These are phyloP conservation scores for Thereva unica DNA, from an alignment of 2,888 invertebrate genomes.

Conservation along the genomic window DNA sequence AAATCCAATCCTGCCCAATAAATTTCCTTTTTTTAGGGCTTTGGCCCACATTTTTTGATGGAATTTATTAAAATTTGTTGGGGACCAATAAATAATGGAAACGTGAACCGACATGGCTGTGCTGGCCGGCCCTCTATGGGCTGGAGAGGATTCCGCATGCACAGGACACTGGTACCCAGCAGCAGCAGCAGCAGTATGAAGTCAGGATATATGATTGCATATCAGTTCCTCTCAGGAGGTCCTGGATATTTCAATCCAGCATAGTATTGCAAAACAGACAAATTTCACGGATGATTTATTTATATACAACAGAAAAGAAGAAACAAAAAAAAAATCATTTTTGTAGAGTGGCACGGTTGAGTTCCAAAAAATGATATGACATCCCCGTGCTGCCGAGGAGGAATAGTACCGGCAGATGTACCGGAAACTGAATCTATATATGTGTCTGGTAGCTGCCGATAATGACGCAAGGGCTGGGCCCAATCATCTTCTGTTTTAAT, in stretches of 20 bases:
- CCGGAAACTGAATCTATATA: too few species aligned
- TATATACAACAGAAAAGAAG: slow-evolving; percentile 6
- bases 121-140: too few species aligned
- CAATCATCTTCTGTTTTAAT: too few species aligned
- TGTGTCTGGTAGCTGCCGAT: too few species aligned
- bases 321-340: too few species aligned
- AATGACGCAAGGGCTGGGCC: too few species aligned
- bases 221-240: slow-evolving; percentile 1
- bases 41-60: slow-evolving; percentile 16
- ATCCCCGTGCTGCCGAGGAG: too few species aligned
- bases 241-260: slow-evolving; percentile 14
- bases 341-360: too few species aligned
- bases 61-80: slow-evolving; percentile 27
- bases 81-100: slow-evolving; percentile 29
- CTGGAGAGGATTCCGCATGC: not conserved
- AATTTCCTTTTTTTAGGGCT: slow-evolving; percentile 19
- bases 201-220: slow-evolving; percentile 7
- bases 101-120: not conserved
- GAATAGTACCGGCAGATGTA: too few species aligned
- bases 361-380: too few species aligned
- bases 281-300: slow-evolving; percentile 27
- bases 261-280: not conserved
- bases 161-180: not conserved
- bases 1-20: slow-evolving; percentile 24
- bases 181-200: slow-evolving; percentile 14